Base-by-base conservation (phyloP, 2,797 vertebrate genomes). In the Stomatorhinus walkeri region DNA sequence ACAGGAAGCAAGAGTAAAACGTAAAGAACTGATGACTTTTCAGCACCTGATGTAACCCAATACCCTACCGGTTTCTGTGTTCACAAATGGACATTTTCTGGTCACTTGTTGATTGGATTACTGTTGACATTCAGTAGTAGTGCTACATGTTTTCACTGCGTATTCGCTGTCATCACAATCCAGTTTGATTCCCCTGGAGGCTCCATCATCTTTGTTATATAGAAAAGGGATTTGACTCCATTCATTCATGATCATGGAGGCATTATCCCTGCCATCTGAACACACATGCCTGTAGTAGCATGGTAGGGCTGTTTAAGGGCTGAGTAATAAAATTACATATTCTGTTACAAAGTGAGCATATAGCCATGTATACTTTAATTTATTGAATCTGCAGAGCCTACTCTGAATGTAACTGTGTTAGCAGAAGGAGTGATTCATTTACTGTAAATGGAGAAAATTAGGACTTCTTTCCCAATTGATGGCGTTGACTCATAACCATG, bases 71-170 rank as follows among this genome's bases (percentile, higher is more conserved):
- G 43, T 36, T 86, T 52, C 22, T 19, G 24, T 36, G 24, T 40
- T 28, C 24, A 87, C 32, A 87, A 36, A 87, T 52, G 52, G 49
- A 87, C 85, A 36, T 56, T 56, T 56, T 56, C 51, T 32, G 22
- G 4, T 85, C 83, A 43, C 24, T 48, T 85, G 81, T 52, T 52
- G 22, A 22, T 32, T 85, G 46, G 32, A 52, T 85, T 28, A 51
- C 46, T 85, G 83, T 51, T 51, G 85, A 79, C 72, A 79, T 43
- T 79, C 36, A 79, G 40, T 12, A 79, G 72, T 79, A 79, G 72
- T 40, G 36, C 72, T 79, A n/a, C 72, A 43, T 79, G 72, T 79
- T 72, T 72, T 36, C 28, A 72, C 28, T 72, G 64, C 12, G 28
- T 72, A 36, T 36, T 43, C 36, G 19, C 19, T 79, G 72, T 79